These are phyloP conservation scores for Ophioninae sp. DNA, from an alignment of 2,888 invertebrate genomes.

Conservation along the genomic window DNA sequence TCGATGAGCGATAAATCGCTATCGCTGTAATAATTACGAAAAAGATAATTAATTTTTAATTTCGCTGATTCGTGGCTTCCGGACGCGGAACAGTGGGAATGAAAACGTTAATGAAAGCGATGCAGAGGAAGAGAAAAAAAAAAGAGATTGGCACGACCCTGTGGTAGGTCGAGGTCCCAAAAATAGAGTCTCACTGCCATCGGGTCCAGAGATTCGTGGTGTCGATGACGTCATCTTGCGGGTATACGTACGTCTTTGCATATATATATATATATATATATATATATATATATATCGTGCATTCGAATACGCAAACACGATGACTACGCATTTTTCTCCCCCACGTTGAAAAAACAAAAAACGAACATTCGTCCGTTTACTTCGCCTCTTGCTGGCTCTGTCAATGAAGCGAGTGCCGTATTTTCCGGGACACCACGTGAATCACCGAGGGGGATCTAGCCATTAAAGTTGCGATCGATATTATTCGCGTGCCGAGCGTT, in stretches of 20 bases:
- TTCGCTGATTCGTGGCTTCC: constrained; percentile 19
- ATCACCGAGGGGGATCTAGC: constrained; percentile 50
- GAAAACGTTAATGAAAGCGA: constrained; percentile 57
- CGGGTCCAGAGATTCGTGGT: constrained; percentile 6
- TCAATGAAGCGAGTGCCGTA: constrained; percentile 7
- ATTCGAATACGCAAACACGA: constrained; percentile 10
- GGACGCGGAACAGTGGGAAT: constrained; percentile 30
- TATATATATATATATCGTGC: constrained; percentile 4
- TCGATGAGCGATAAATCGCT: not conserved
- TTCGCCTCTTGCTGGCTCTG: not conserved
- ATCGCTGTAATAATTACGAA: not conserved
- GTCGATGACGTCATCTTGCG: constrained; percentile 55
- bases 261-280: too few relatives aligned
- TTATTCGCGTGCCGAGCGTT: constrained; percentile 24
- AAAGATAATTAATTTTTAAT: not conserved
- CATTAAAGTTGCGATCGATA: constrained; percentile 40
- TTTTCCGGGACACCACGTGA: constrained; percentile 46
- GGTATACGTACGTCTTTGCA: not conserved
- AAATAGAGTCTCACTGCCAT: constrained; percentile 62
- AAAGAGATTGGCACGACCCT: constrained; percentile 48
- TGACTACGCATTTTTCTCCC: constrained; percentile 52
- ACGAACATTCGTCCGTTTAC: constrained; percentile 12
- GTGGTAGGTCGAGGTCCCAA: constrained; percentile 68
- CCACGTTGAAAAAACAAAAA: constrained; percentile 46
- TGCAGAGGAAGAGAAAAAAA: constrained; percentile 23